Conservation (phyloP, 2,113 vertebrate species). For the Corvus hawaiiensis region DNA sequence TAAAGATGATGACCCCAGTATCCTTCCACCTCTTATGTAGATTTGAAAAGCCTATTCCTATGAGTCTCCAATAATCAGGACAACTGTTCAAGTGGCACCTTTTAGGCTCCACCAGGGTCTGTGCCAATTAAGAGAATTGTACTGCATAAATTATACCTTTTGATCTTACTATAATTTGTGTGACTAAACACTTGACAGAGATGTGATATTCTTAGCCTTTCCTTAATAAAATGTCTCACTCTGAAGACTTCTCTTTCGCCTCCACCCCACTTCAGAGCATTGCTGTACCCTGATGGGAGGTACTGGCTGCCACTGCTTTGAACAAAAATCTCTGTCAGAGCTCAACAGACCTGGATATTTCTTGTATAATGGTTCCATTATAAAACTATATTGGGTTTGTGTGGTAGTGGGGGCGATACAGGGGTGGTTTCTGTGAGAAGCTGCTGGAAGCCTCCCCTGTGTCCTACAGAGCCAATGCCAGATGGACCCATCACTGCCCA, state of each 20-base stretch:
- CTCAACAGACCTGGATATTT: background rate
- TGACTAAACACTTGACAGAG: constrained; percentile 56
- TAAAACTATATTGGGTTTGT: background rate
- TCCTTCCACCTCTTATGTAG: background rate
- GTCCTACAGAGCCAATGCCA: background rate
- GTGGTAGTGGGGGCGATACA: background rate
- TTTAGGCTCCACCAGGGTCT: constrained; percentile 35
- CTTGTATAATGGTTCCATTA: background rate
- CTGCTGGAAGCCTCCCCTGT: background rate
- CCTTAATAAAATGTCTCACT: constrained; percentile 43
- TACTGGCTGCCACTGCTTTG: background rate
- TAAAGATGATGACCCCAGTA: constrained; percentile 48
- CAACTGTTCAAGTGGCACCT: constrained; percentile 55
- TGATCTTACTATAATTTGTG: constrained; percentile 57
- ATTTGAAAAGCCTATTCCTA: constrained; percentile 37
- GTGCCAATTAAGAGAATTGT: constrained; percentile 54
- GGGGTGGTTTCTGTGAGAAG: background rate
- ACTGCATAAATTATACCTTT: constrained; percentile 61
- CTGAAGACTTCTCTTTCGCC: constrained; percentile 19
- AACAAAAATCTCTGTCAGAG: background rate
- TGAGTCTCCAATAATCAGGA: constrained; percentile 46
- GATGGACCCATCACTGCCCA: background rate
- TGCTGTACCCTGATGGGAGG: background rate
- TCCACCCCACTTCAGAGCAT: background rate
- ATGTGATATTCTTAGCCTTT: constrained; percentile 54